A percentile compares a stretch with the other conserved stretches of the same genome.
Evolutionary conservation across 2,888 invertebrate genomes (phyloP).

Genomic region (Phragmatobia fuliginosa): DNA sequence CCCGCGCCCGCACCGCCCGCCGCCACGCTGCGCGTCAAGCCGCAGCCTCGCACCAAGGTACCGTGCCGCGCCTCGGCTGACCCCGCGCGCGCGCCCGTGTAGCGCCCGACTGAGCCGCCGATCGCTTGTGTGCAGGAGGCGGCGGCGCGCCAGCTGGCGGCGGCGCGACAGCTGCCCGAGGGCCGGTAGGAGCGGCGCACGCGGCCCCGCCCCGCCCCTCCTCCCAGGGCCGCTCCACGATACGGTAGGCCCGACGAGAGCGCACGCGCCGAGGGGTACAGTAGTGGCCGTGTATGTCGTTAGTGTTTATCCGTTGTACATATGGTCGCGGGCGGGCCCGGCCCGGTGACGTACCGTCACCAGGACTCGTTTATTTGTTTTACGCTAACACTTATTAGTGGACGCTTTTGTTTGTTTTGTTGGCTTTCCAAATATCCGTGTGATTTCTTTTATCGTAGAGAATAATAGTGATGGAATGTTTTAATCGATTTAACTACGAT

Average conservation of each 20-base stretch:
- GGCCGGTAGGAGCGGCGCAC: constrained; percentile 76
- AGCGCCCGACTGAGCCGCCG: constrained; percentile 6
- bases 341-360: constrained; percentile 54
- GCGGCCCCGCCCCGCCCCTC: constrained; percentile 52
- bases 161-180: constrained; percentile 76
- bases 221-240: too few relatives aligned
- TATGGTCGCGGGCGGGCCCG: constrained; percentile 59
- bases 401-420: constrained; percentile 83
- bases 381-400: constrained; percentile 80
- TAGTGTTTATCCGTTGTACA: constrained; percentile 61
- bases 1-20: constrained; percentile 57
- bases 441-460: constrained; percentile 79
- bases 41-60: constrained; percentile 79
- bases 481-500: constrained; percentile 70
- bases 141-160: constrained; percentile 63
- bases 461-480: constrained; percentile 82
- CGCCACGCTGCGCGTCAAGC: constrained; percentile 71
- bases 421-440: constrained; percentile 84
- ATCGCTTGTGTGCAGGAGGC: constrained; percentile 40
- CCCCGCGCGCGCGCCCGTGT: constrained; percentile 21
- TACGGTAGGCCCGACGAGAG: constrained; percentile 59
- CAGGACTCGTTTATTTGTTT: constrained; percentile 70
- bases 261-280: constrained; percentile 49
- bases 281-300: constrained; percentile 55
- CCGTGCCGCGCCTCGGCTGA: constrained; percentile 23